A percentile compares a stretch with the other conserved stretches of the same genome.
These are phyloP conservation scores for Meiosimyza platycephala DNA, from an alignment of 2,888 invertebrate species.

Conservation along the genomic window DNA sequence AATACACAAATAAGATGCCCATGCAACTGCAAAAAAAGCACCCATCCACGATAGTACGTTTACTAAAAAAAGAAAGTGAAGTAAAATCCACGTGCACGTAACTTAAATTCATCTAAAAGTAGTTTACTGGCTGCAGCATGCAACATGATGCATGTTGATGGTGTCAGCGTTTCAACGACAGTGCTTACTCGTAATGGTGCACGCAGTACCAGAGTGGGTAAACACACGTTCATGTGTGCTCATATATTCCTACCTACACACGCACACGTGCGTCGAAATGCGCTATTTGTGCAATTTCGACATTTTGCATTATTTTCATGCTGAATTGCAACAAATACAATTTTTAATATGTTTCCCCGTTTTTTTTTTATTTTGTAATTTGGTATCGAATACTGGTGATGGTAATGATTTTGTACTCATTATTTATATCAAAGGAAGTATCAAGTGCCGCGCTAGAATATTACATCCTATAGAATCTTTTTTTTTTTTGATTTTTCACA, in stretches of 20 bases:
- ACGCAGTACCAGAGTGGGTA: background rate
- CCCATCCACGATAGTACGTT: background rate
- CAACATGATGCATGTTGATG: constrained; percentile 10
- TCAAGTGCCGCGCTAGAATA: background rate
- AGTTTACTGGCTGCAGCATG: background rate
- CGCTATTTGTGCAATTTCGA: constrained; percentile 9
- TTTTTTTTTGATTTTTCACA: no score
- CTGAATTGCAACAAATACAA: constrained; percentile 25
- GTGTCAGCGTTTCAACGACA: constrained; percentile 3
- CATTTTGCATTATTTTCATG: constrained; percentile 20
- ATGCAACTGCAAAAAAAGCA: no score
- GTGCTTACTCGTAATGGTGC: background rate
- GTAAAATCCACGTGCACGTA: background rate
- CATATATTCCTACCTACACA: constrained; percentile 10
- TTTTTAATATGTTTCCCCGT: background rate
- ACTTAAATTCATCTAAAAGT: constrained; percentile 8
- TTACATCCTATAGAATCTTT: no score
- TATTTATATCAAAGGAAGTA: no score
- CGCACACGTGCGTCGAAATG: constrained; percentile 2
- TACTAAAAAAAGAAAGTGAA: background rate
- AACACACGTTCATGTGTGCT: background rate
- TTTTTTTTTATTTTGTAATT: no score
- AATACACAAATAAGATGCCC: background rate
- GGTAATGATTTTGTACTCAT: no score
- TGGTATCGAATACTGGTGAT: no score